Evolutionary conservation across 2,888 invertebrate genomes (phyloP).

Genomic region (Idaea biselata): DNA sequence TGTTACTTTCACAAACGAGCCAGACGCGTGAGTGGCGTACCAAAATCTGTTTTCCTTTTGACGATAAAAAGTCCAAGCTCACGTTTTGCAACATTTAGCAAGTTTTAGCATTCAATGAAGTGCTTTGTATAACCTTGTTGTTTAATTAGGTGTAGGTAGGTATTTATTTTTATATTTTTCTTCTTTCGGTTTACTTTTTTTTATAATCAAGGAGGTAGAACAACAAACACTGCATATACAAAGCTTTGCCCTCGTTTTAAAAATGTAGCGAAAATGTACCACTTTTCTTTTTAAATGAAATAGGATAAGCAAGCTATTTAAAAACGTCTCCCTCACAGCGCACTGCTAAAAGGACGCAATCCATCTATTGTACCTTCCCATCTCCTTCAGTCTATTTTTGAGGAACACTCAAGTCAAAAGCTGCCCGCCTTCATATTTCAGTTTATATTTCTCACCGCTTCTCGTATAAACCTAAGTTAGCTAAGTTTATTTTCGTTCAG

Average conservation of each 20-base stretch:
- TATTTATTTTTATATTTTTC: constrained; percentile 6
- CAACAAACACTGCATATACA: too few relatives aligned
- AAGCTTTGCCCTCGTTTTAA: too few relatives aligned
- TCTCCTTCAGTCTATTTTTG: constrained; percentile 47
- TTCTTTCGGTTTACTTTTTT: neutral
- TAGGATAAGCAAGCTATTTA: neutral
- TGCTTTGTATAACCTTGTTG: constrained; percentile 25
- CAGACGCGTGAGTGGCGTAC: constrained; percentile 65
- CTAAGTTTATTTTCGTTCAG: constrained; percentile 64
- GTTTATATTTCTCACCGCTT: constrained; percentile 52
- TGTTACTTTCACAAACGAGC: constrained; percentile 75
- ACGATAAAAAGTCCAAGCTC: constrained; percentile 36
- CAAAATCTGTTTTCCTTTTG: constrained; percentile 51
- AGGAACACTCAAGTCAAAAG: constrained; percentile 50
- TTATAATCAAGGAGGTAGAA: too few relatives aligned
- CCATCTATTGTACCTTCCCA: constrained; percentile 5
- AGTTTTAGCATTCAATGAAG: constrained; percentile 29
- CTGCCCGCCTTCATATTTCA: constrained; percentile 44
- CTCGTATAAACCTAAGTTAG: constrained; percentile 50
- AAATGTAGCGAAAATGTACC: too few relatives aligned
- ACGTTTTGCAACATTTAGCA: constrained; percentile 34
- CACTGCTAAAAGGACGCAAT: neutral
- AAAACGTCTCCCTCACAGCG: neutral
- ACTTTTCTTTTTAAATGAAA: neutral
- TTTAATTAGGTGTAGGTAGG: constrained; percentile 6